Conservation (phyloP, 2,888 invertebrate genomes). For the Gisinianus flammeolus region DNA sequence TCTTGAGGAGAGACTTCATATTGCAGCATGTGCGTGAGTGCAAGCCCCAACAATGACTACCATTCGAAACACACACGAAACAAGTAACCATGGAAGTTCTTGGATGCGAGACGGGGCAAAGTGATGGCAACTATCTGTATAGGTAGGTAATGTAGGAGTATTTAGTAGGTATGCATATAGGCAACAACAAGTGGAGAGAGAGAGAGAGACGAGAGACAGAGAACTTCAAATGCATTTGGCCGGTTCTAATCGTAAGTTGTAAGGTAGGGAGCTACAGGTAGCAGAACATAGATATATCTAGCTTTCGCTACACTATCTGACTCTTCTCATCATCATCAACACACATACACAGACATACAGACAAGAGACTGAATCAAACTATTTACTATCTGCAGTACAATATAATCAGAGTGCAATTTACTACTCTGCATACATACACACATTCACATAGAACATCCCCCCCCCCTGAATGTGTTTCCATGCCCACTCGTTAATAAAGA, state of each 20-base stretch:
- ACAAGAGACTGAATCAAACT: too few species aligned
- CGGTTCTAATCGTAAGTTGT: neutral
- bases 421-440: too few species aligned
- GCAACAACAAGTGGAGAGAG: constrained; percentile 6
- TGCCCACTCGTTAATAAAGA: too few species aligned
- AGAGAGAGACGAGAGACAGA: neutral
- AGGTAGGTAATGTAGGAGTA: too few species aligned
- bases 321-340: too few species aligned
- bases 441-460: too few species aligned
- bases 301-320: too few species aligned
- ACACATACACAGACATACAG: too few species aligned
- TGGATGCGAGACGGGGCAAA: constrained; percentile 35
- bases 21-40: constrained; percentile 12
- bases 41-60: constrained; percentile 29
- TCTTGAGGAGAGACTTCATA: neutral
- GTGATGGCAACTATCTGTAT: constrained; percentile 7
- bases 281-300: neutral
- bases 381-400: too few species aligned
- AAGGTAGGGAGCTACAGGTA: neutral
- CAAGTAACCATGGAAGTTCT: constrained; percentile 9
- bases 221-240: neutral
- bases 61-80: neutral
- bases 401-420: too few species aligned
- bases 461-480: too few species aligned
- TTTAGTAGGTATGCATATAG: too few species aligned